Evolutionary conservation across 2,797 vertebrate genomes (phyloP).

Genomic region (Pyrocephalus nanus): DNA sequence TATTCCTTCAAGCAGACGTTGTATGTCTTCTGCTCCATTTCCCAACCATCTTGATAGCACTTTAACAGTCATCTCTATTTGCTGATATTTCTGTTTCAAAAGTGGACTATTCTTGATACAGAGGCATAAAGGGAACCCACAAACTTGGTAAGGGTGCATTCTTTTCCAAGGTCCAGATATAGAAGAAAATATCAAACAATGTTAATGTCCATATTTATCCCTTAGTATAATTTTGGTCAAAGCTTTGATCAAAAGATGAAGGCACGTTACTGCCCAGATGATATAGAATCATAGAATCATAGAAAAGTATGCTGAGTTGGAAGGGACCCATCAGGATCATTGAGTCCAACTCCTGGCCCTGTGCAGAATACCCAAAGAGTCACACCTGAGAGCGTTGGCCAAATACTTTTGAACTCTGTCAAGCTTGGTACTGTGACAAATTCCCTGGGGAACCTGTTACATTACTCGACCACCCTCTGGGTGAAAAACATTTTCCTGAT

Average conservation of each 20-base stretch:
- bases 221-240: background rate
- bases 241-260: background rate
- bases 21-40: background rate
- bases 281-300: background rate
- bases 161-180: background rate
- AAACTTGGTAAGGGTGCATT: background rate
- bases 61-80: background rate
- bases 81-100: background rate
- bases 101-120: background rate
- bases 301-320: background rate
- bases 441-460: background rate
- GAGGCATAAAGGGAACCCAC: background rate
- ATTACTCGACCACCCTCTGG: background rate
- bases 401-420: background rate
- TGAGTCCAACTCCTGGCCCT: too few relatives aligned
- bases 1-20: background rate
- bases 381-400: background rate
- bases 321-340: background rate
- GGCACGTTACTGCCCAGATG: background rate
- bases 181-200: background rate
- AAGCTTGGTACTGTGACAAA: background rate
- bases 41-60: too few relatives aligned
- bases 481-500: background rate
- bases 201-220: background rate
- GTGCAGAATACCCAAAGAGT: background rate